Conservation (phyloP, 2,113 vertebrate genomes). For the Miniopterus natalensis region DNA sequence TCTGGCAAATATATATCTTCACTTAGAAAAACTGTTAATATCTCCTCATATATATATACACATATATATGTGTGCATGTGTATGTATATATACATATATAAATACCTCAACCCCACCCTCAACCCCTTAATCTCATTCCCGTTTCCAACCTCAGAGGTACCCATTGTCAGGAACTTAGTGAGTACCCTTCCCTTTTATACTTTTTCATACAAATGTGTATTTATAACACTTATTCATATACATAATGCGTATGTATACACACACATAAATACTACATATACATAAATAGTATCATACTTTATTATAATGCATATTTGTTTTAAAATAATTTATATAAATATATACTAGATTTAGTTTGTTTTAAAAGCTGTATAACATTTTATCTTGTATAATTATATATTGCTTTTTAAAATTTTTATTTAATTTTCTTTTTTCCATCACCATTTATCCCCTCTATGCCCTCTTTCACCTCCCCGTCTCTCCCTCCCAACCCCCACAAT, state of each 20-base stretch:
- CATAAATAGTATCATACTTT: neutral
- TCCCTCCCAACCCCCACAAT: too few species aligned
- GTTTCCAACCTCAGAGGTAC: neutral
- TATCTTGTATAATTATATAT: neutral
- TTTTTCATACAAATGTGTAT: neutral
- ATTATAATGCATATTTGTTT: conserved; percentile 4
- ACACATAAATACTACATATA: neutral
- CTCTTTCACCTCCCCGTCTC: too few species aligned
- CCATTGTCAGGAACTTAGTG: neutral
- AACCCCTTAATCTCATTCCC: neutral
- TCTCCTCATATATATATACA: neutral
- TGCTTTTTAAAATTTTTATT: neutral
- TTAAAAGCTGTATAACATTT: neutral
- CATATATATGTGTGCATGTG: neutral
- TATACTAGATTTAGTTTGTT: neutral
- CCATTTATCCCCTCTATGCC: too few species aligned
- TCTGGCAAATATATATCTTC: neutral
- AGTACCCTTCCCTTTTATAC: neutral
- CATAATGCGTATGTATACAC: neutral
- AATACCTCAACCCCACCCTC: neutral
- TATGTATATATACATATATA: neutral
- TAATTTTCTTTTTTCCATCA: too few species aligned
- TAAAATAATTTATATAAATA: neutral
- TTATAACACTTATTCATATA: neutral
- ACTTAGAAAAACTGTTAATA: conserved; percentile 9